Base-by-base conservation (phyloP, 2,797 vertebrate species). In the Arctocebus calabarensis region DNA sequence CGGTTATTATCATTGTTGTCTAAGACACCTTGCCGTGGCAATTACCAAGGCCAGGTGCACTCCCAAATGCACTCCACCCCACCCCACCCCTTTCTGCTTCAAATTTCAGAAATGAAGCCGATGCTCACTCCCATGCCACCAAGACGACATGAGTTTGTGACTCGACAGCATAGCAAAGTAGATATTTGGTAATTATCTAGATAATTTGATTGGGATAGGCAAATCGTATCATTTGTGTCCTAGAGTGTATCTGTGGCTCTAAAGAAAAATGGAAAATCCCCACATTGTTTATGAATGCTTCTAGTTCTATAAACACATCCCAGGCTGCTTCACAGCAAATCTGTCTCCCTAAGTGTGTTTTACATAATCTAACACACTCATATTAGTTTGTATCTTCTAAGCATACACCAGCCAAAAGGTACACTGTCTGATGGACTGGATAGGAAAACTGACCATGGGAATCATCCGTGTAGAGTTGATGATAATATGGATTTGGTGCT, bases 1-100 rank as follows among this genome's bases (percentile, higher is more conserved):
- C 29, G 27, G 91, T 94, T 93, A 97, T 97, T 92, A 97, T 90
- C 86, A 7, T 84, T 90, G 84, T 91, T 94, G 88, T 96, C 89
- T 91, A 62, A 94, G 92, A 96, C 91, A 97, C 94, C 86, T 97
- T 48, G 77, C 89, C 17, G n/a, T 9, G 6, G 70, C 87, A 92
- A 95, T 96, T 93, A 96, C 68, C 81, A 89, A 59, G 62, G 62
- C 83, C 61, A 59, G 75, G 94, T 48, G 23, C 68, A 85, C 90
- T 88, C 77, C 87, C 90, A 68, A 55, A 11, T 37, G n/a, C 90
- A 57, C 64, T 62, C 68, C 86, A 43, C 55, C 86, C 43, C 27
- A 17, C 62, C 25, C 83, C 88, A 71, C 84, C 62, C 37, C 22
- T 94, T 57, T 95, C 84, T 73, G 59, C 90, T 87, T 84, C 70